Base-by-base conservation (phyloP, 2,888 invertebrate species). In the Hemithea aestivaria region DNA sequence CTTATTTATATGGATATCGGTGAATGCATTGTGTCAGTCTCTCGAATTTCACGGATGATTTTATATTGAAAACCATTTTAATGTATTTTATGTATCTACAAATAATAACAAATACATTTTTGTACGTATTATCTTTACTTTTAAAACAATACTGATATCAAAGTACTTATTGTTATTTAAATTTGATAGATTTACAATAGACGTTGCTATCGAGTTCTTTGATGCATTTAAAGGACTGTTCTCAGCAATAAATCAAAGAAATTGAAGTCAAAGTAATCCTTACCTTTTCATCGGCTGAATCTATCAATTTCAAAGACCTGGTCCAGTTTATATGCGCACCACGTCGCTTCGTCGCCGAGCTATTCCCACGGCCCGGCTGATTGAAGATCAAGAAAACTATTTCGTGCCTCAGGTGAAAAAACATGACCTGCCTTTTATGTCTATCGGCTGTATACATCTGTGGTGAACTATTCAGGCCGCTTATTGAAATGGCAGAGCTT, bases 271-370 rank as follows among this genome's bases (percentile, higher is more conserved):
- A 39, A 23, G 45, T 45, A 49, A 51, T 49, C 39, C 43, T 40
- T 47, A 45, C 45, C 48, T 49, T 52, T 52, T 52, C 51, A 52
- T 44, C 45, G 49, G 26, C 27, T 48, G 52, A 52, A 52, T 52
- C 43, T 45, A 52, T 52, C 45, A 49, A 52, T 52, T 48, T 41
- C 30, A 43, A 48, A 48, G 45, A 48, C 40, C 42, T 40, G 44
- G 29, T 32, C 26, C 24, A 21, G 32, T 40, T 42, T 20, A 40
- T 45, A 70, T 62, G 62, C 66, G 47, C 38, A 49, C 58, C 69
- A 69, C 68, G 70, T 69, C 43, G 55, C 21, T 35, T 31, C 54
- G 51, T 51, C 53, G 52, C 52, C 53, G 51, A 56, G 60, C 62
- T 64, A 57, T 52, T 56, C 58, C 55, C 51, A 53, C 49, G 46